Evolutionary conservation across 2,113 vertebrate species (phyloP), one percentile per base, ranked within the genome.

Genomic region (Lepisosteus osseus): DNA sequence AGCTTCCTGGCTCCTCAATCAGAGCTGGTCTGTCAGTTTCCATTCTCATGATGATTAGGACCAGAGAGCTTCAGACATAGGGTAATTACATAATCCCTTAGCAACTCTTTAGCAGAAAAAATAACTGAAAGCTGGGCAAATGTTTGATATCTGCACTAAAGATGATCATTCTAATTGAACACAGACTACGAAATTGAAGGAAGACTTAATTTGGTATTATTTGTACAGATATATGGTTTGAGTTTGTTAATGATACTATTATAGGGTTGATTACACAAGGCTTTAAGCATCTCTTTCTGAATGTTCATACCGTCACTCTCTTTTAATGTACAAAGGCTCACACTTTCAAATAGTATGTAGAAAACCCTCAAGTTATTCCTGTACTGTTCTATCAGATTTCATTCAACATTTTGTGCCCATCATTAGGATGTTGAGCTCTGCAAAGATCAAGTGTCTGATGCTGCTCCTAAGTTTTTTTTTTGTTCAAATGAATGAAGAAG

Each of bases 1-100:
- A 79, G 76, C 77, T 78, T 61, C 75, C 77, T 47, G 67, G 69
- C 72, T 74, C 74, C 74, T 82, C 76, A 68, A 64, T 78, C 78
- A 70, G 45, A n/a, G 63, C 61, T 45, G 15, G 9, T 12, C 61
- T 71, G 69, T 45, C 69, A 72, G 62, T 17, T 54, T 15, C 29
- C 51, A 72, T 56, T 72, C 63, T 65, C 51, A 72, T 65, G 54
- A 44, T 47, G 63, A 72, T 72, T 54, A 29, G 62, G n/a, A 41
- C 3, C 41, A 17, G 40, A 41, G n/a, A 66, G 54, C 54, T 11
- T 54, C 54, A 59, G 54, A 72, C 71, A 66, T 66, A 54, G 65
- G 54, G 51, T 72, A 72, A 72, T 72, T 66, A 72, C 56, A 15
- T 41, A 40, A 59, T 42, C 55, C 42, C 63, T 54, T 1, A 7